phyloP scores from a whole-genome alignment of 2,797 vertebrate genomes.

The Xiphorhynchus erythropygius region DNA sequence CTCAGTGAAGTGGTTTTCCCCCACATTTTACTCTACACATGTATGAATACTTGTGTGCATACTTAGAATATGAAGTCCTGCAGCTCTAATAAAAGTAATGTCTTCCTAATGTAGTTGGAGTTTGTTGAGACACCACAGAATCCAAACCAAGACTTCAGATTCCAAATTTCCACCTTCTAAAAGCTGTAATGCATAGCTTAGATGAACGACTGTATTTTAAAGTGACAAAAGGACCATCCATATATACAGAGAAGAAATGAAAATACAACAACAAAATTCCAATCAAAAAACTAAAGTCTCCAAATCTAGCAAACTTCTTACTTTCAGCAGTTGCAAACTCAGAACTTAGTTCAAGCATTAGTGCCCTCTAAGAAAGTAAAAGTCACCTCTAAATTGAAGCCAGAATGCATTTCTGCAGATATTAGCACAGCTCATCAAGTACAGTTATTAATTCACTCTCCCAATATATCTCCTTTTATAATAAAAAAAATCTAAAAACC shows the following conservation, averaged over 20 bases:
- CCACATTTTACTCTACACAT: neutral
- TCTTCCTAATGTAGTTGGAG: neutral
- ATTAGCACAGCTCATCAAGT: neutral
- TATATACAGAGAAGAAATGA: conserved; percentile 30
- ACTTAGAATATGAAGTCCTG: neutral
- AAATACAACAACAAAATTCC: conserved; percentile 22
- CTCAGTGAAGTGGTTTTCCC: neutral
- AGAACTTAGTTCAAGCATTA: neutral
- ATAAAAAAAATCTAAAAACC: neutral
- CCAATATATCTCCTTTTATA: neutral
- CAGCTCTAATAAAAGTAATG: neutral
- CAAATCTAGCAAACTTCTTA: conserved; percentile 19
- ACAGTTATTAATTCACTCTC: neutral
- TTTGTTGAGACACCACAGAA: neutral
- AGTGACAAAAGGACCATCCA: conserved; percentile 13
- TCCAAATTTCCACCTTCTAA: conserved; percentile 1
- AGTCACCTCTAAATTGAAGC: neutral
- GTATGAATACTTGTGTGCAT: neutral
- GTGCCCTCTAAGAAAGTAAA: neutral
- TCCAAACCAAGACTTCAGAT: neutral
- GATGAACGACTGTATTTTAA: conserved; percentile 1
- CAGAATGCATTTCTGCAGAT: neutral
- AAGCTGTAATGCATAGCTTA: neutral
- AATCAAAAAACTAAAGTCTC: conserved; percentile 43
- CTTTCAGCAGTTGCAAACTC: neutral